Evolutionary conservation across 2,888 invertebrate species (phyloP).

Genomic region (Torymus tubicola): DNA sequence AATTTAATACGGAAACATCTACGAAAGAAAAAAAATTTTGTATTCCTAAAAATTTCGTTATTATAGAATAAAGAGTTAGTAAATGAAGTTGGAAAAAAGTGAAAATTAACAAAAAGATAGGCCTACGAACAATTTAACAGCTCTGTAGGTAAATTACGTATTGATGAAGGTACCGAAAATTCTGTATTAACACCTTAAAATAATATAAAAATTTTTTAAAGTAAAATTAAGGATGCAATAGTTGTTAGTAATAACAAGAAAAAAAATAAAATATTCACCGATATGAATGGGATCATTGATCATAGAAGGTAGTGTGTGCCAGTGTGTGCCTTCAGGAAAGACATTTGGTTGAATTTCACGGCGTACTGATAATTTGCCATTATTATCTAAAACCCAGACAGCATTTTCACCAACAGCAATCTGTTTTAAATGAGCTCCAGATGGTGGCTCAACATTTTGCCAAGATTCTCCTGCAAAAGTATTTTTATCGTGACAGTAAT

Average conservation of each 20-base stretch:
- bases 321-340: constrained; percentile 90
- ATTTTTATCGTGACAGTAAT: background rate
- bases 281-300: constrained; percentile 80
- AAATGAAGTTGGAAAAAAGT: constrained; percentile 20
- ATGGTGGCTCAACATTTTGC: constrained; percentile 87
- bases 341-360: constrained; percentile 84
- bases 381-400: constrained; percentile 89
- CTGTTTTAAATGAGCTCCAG: constrained; percentile 83
- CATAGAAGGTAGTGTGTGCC: constrained; percentile 84
- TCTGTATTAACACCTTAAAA: constrained; percentile 47
- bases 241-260: constrained; percentile 4
- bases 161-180: constrained; percentile 47
- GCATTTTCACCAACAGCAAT: constrained; percentile 85
- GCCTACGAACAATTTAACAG: constrained; percentile 56
- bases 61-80: constrained; percentile 18
- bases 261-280: constrained; percentile 68
- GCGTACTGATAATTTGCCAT: constrained; percentile 86
- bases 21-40: constrained; percentile 37
- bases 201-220: constrained; percentile 43
- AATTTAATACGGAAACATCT: constrained; percentile 71
- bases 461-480: constrained; percentile 81
- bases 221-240: constrained; percentile 21
- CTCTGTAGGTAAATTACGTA: constrained; percentile 53
- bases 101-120: constrained; percentile 39
- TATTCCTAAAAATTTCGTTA: background rate